phyloP scores from a whole-genome alignment of 2,888 invertebrate species.

The Bellardia bayeri region DNA sequence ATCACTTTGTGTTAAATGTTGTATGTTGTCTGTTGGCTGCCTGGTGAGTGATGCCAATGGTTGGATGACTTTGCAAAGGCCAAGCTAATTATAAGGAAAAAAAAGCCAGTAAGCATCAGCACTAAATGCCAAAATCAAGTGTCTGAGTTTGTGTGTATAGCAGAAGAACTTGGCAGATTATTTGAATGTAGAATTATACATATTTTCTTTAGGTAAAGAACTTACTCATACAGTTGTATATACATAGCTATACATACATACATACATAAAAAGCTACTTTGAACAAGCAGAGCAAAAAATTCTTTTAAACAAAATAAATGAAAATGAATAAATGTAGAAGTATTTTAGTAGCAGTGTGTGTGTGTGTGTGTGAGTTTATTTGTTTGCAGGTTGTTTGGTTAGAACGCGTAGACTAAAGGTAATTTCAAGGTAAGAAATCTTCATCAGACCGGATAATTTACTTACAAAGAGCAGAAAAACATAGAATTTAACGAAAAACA shows the following conservation, averaged over 20 bases:
- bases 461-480: constrained; percentile 54
- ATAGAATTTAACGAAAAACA: constrained; percentile 27
- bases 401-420: constrained; percentile 53
- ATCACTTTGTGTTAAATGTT: not conserved
- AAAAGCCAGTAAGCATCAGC: constrained; percentile 10
- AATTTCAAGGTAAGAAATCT: constrained; percentile 74
- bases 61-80: constrained; percentile 29
- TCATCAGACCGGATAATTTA: constrained; percentile 74
- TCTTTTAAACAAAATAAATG: constrained; percentile 44
- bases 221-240: not conserved
- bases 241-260: not conserved
- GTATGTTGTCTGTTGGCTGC: not conserved
- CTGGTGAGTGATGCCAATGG: constrained; percentile 34
- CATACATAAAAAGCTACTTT: constrained; percentile 19
- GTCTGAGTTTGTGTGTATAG: not conserved
- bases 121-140: constrained; percentile 22
- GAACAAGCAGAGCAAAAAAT: not conserved
- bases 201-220: constrained; percentile 8
- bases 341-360: constrained; percentile 6
- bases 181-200: not conserved
- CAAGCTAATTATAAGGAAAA: constrained; percentile 32
- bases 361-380: constrained; percentile 3
- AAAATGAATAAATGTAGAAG: constrained; percentile 38
- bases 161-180: not conserved
- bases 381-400: constrained; percentile 38